Evolutionary conservation across 2,797 vertebrate genomes (phyloP), one percentile per base, ranked within the genome.

Genomic region (Chelidonichthys spinosus): DNA sequence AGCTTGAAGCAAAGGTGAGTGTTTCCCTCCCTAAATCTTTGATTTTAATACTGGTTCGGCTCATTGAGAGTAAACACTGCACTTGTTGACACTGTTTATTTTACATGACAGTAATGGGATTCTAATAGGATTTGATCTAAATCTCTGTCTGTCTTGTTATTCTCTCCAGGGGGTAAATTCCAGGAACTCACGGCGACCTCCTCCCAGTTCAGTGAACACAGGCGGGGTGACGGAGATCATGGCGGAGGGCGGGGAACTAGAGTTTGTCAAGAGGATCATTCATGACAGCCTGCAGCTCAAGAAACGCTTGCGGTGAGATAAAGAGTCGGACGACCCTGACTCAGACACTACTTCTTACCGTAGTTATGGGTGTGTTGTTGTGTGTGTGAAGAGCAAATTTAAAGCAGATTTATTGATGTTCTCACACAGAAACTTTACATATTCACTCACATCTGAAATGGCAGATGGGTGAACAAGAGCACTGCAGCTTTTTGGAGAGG

Each of bases 181-280:
- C 55, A 96, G 98, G 89, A 99, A 97, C 91, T 95, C 98, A 3
- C 95, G 96, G 17, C 95, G 98, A 46, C 96, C 98, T 32, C 98
- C 98, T 69, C 98, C 98, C 78, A 99, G 98, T 75, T 99, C 98
- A 7, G 94, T 99, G 71, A 99, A 99, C 91, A 99, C 98, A 0
- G 98, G 98, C 18, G 98, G 98, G 2, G 97, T 97, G 89, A 99
- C 98, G 7, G 98, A 99, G 94, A 99, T 99, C 89, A 99, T 99
- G 98, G 98, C 98, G 6, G 98, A 99, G 90, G 98, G 98, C 0
- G 98, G 98, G 25, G 98, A 99, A 79, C 92, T 99, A 71, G 98
- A 99, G 90, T 99, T 99, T 92, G 97, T 99, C 77, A 99, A 99
- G 91, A 96, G 96, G 91, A 99, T 99, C 91, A 99, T 99, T 90